Evolutionary conservation across 2,888 invertebrate species (phyloP), one percentile per base, ranked within the genome.

Genomic region (Megalurothrips usitatus): DNA sequence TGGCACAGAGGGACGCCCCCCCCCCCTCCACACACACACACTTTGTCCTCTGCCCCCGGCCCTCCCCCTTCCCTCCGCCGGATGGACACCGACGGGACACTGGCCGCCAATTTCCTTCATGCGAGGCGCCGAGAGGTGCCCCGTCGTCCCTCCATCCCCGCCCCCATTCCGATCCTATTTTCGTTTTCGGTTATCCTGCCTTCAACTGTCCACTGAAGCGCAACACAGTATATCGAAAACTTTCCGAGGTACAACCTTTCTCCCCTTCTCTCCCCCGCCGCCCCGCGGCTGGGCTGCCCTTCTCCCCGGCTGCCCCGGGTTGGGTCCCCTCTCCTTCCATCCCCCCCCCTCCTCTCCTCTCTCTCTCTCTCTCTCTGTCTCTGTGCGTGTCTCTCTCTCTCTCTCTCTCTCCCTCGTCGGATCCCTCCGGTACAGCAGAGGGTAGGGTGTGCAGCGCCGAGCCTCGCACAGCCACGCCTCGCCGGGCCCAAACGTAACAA

Each of bases 141-240:
- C 58, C 58, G 17, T 17, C 58, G 14, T 58, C 58, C n/a, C 58
- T 26, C 23, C 68, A 3, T 17, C n/a, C 63, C 68, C 26, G 26
- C 23, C 23, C 34, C 68, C 26, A 26, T 75, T 75, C 68, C 68
- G 12, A 26, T 75, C 68, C 68, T 12, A 75, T 75, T 75, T 75
- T 75, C 68, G 68, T 75, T 75, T 26, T 75, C 68, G 68, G 68
- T 75, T 75, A 75, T 75, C 68, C 68, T 26, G 68, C 68, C 68
- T 75, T 75, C 68, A 75, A 75, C 68, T 75, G 68, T 75, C 68
- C 68, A 75, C 68, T 75, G 68, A 75, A 26, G 68, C 68, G 68
- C 68, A 26, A 75, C 68, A 75, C 68, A 75, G 68, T 75, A 75
- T 75, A 75, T 75, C 68, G 68, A 75, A 75, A 75, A 75, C 68